Evolutionary conservation across 2,113 vertebrate species (phyloP).

Genomic region (Chunga burmeisteri): DNA sequence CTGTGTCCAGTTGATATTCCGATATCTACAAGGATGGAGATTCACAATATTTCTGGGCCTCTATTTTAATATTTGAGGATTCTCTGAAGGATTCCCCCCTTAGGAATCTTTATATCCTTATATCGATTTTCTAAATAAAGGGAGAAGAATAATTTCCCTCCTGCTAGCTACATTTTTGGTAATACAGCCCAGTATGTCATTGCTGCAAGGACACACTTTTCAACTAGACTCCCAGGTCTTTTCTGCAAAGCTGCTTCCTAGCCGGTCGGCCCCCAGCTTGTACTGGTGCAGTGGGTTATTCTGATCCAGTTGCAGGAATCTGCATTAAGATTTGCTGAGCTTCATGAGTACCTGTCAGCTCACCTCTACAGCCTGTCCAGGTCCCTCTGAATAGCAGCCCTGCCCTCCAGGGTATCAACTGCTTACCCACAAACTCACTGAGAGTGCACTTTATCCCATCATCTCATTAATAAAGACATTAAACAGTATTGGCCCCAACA

Average conservation of each 20-base stretch:
- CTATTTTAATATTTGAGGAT: background rate
- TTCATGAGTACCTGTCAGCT: background rate
- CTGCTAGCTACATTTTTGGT: background rate
- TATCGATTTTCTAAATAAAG: background rate
- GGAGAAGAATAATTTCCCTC: background rate
- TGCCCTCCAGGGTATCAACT: background rate
- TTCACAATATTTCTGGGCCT: background rate
- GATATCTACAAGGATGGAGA: background rate
- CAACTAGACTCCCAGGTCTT: background rate
- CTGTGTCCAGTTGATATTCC: background rate
- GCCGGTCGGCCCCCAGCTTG: background rate
- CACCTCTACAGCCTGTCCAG: background rate
- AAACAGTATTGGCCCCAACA: background rate
- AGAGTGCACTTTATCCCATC: background rate
- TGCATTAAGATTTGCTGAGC: background rate
- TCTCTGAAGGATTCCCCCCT: background rate
- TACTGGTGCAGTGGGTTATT: background rate
- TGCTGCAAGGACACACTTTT: background rate
- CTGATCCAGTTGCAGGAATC: background rate
- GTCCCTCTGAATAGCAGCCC: background rate
- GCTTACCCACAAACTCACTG: background rate
- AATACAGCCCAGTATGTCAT: background rate
- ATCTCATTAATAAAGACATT: background rate
- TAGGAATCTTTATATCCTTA: background rate
- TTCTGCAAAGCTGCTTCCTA: background rate